A percentile compares a stretch with the other conserved stretches of the same genome.
Conservation (phyloP, 2,888 invertebrate species). For the Reticulitermes lucifugus region DNA sequence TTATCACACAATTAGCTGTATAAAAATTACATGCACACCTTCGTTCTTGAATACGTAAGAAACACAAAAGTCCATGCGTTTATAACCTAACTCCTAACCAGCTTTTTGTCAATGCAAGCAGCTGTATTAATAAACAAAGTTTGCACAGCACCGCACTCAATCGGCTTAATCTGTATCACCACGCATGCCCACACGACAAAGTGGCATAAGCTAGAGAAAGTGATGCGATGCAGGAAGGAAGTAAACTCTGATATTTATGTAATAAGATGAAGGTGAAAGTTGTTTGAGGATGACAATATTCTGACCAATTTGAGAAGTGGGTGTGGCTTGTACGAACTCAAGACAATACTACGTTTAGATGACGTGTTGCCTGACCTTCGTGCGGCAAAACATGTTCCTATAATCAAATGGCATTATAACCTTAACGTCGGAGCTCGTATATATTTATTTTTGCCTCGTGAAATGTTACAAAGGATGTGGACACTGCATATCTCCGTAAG, state of each 20-base stretch:
- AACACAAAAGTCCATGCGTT: background rate
- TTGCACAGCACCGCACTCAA: background rate
- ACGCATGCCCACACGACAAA: background rate
- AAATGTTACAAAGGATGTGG: too few species aligned
- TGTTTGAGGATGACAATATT: slow-evolving; percentile 1
- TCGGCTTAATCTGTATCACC: background rate
- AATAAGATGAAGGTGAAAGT: slow-evolving; percentile 24
- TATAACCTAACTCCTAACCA: background rate
- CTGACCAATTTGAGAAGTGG: slow-evolving; percentile 8
- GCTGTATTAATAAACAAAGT: slow-evolving; percentile 13
- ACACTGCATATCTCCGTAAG: background rate
- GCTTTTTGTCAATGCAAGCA: background rate
- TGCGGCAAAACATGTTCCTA: background rate
- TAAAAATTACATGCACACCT: background rate
- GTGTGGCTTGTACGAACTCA: background rate
- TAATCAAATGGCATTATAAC: background rate
- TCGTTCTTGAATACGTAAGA: background rate
- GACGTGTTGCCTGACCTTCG: background rate
- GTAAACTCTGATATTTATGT: background rate
- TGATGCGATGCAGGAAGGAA: slow-evolving; percentile 10
- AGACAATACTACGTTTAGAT: background rate
- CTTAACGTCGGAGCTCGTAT: background rate
- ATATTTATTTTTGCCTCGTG: background rate
- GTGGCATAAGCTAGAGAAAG: slow-evolving; percentile 34
- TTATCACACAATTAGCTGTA: background rate